Evolutionary conservation across 92 coral and sea anemone species (phyloP).

Genomic region (Zoanthus sansibaricus): DNA sequence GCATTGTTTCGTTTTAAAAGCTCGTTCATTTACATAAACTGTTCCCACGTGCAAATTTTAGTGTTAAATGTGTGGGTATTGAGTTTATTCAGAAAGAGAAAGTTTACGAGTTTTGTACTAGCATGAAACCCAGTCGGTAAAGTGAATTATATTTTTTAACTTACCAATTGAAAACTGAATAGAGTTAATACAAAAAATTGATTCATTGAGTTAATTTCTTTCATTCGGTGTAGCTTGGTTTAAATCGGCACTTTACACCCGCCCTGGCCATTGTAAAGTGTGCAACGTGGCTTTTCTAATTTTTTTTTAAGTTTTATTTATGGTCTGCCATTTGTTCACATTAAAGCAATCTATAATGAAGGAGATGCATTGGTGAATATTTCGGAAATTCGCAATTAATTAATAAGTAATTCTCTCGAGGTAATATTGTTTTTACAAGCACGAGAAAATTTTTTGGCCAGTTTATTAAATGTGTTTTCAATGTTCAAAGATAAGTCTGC

Average conservation of each 20-base stretch:
- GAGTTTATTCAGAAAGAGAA: not conserved
- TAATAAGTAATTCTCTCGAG: conserved; percentile 18
- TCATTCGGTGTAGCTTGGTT: not conserved
- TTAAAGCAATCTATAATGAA: not conserved
- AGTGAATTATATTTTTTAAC: not conserved
- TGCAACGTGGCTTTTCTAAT: conserved; percentile 28
- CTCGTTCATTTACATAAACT: conserved; percentile 52
- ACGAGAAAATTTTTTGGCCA: not conserved
- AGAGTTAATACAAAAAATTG: not conserved
- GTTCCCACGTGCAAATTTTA: conserved; percentile 65
- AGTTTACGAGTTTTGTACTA: too few species aligned
- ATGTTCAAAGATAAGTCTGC: too few species aligned
- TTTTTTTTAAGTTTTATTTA: not conserved
- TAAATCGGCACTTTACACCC: not conserved
- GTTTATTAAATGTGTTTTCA: too few species aligned
- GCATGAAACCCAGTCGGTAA: not conserved
- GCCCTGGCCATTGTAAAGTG: conserved; percentile 8
- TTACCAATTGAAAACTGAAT: not conserved
- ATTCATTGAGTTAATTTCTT: not conserved
- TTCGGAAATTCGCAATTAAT: conserved; percentile 12
- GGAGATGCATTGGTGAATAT: not conserved
- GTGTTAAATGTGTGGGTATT: conserved; percentile 5
- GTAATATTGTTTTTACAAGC: conserved; percentile 3
- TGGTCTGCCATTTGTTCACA: not conserved
- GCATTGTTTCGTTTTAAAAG: conserved; percentile 31